A percentile compares a stretch with the other conserved stretches of the same genome.
Conservation (phyloP, 2,797 vertebrate species). For the Intellagama lesueurii region DNA sequence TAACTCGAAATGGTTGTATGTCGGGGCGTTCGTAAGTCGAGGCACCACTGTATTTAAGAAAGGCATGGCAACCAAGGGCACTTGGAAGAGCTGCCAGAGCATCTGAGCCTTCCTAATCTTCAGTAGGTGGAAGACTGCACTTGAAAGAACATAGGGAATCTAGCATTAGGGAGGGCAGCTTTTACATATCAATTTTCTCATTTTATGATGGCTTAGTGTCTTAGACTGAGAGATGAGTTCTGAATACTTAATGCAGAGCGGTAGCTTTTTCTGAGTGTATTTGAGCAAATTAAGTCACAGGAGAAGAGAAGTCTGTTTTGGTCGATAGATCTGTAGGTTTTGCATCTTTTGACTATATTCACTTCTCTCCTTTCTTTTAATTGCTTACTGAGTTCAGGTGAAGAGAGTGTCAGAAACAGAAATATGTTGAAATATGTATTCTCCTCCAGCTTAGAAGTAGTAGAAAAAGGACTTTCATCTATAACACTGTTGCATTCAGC, state of each 20-base stretch:
- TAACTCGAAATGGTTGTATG: no score
- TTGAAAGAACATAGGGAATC: neutral
- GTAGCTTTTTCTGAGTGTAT: conserved; percentile 35
- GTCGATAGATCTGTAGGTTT: conserved; percentile 7
- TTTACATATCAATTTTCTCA: neutral
- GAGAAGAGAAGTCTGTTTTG: conserved; percentile 44
- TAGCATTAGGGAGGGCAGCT: neutral
- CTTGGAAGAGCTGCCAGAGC: neutral
- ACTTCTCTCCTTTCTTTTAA: conserved; percentile 13
- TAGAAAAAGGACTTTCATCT: neutral
- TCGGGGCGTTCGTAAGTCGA: no score
- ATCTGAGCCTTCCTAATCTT: neutral
- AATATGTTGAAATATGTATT: neutral
- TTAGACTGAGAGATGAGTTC: conserved; percentile 5
- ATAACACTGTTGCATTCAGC: neutral
- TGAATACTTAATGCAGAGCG: conserved; percentile 34
- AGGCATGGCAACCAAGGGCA: neutral
- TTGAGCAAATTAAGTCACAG: conserved; percentile 35
- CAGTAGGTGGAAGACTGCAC: neutral
- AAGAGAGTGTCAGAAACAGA: conserved; percentile 20
- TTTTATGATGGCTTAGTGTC: conserved; percentile 29
- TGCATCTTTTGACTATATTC: conserved; percentile 7
- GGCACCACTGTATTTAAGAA: no score
- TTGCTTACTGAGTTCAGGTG: conserved; percentile 19
- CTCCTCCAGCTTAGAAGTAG: neutral